These are phyloP conservation scores for Callitettix versicolor DNA, from an alignment of 1,140 invertebrate species.

Conservation along the genomic window DNA sequence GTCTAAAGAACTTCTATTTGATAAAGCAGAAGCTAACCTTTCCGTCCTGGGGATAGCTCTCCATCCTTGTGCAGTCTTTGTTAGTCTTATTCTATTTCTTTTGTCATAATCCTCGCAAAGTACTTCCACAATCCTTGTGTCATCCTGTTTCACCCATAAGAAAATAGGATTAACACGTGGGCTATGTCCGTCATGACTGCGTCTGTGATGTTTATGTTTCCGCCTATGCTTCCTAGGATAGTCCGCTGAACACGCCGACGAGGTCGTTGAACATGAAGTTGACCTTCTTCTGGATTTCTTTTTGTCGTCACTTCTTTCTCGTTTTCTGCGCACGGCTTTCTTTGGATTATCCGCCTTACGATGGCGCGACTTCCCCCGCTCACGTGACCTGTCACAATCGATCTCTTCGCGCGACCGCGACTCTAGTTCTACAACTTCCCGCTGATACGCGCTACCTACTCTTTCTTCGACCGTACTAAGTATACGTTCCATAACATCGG, in stretches of 20 bases:
- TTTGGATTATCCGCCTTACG: neutral
- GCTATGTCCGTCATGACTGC: conserved; percentile 13
- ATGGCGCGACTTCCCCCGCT: neutral
- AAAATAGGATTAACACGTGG: conserved; percentile 67
- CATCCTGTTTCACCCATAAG: conserved; percentile 65
- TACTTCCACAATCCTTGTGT: conserved; percentile 66
- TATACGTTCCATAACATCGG: conserved; percentile 4
- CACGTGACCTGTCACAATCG: conserved; percentile 6
- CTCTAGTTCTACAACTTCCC: conserved; percentile 5
- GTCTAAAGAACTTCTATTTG: conserved; percentile 28
- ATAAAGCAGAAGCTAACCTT: conserved; percentile 45
- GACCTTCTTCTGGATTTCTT: conserved; percentile 18
- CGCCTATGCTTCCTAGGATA: conserved; percentile 15
- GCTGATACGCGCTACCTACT: neutral
- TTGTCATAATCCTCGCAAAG: conserved; percentile 76
- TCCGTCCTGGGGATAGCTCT: conserved; percentile 65
- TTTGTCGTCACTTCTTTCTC: conserved; percentile 14
- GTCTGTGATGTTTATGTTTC: conserved; percentile 21
- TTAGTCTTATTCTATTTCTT: conserved; percentile 65
- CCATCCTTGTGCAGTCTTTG: conserved; percentile 68
- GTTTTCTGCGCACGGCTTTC: conserved; percentile 8
- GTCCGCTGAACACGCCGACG: conserved; percentile 17
- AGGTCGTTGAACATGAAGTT: conserved; percentile 19
- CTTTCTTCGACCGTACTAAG: conserved; percentile 6
- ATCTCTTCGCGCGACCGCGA: conserved; percentile 5